A percentile compares a stretch with the other conserved stretches of the same genome.
These are phyloP conservation scores for Cataglyphis livida DNA, from an alignment of 2,888 invertebrate genomes.

Conservation along the genomic window DNA sequence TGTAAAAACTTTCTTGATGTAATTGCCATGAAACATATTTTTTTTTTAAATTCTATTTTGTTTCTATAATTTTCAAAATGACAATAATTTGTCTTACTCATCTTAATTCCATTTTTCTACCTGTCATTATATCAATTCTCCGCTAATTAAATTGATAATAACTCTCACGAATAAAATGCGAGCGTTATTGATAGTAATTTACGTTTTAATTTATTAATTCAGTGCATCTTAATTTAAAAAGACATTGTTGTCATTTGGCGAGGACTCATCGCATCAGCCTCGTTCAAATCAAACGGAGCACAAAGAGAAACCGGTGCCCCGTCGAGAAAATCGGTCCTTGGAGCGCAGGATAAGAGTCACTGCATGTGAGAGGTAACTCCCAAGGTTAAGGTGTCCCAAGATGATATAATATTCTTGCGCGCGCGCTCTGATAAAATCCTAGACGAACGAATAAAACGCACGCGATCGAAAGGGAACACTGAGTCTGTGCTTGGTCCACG, in stretches of 20 bases:
- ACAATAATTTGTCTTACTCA: not conserved
- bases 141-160: not conserved
- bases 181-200: not conserved
- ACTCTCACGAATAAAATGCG: not conserved
- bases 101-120: not conserved
- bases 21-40: not conserved
- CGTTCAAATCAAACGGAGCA: slow-evolving; percentile 3
- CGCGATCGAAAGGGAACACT: slow-evolving; percentile 38
- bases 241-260: not conserved
- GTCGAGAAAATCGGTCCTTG: slow-evolving; percentile 22
- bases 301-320: not conserved
- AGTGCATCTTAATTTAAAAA: slow-evolving; percentile 11
- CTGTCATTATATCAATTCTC: not conserved
- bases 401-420: slow-evolving; percentile 66
- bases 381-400: slow-evolving; percentile 81
- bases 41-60: not conserved
- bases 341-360: not conserved
- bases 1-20: not conserved
- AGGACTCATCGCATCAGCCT: slow-evolving; percentile 14
- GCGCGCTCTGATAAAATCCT: slow-evolving; percentile 71
- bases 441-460: slow-evolving; percentile 39
- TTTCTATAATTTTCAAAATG: not conserved
- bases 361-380: slow-evolving; percentile 75
- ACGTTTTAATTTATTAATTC: slow-evolving; percentile 6
- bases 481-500: slow-evolving; percentile 50